Conservation (phyloP, 2,888 invertebrate genomes). For the Pyrochroa serraticornis region DNA sequence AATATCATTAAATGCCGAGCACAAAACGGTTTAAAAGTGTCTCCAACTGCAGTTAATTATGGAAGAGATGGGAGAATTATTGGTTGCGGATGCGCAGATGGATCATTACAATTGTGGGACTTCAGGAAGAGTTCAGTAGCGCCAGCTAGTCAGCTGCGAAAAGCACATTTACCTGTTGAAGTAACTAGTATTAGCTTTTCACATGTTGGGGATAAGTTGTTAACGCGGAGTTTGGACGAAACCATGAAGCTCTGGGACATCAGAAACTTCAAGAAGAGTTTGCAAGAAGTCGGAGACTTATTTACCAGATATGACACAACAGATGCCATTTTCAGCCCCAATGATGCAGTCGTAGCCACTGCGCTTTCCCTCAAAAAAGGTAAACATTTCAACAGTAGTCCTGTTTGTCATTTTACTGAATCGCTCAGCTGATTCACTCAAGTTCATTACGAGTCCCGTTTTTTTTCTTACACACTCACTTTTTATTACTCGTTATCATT, state of each 20-base stretch:
- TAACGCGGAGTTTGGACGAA: conserved; percentile 88
- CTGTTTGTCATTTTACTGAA: no score
- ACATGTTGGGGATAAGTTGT: conserved; percentile 79
- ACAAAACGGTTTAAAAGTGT: conserved; percentile 83
- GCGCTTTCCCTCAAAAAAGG: conserved; percentile 80
- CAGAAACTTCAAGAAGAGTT: conserved; percentile 77
- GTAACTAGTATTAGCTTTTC: conserved; percentile 87
- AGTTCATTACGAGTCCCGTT: no score
- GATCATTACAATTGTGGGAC: conserved; percentile 97
- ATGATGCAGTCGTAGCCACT: conserved; percentile 87
- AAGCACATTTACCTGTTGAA: conserved; percentile 82
- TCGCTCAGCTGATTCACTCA: no score
- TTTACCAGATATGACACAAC: conserved; percentile 86
- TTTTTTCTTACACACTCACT: no score
- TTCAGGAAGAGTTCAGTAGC: conserved; percentile 90
- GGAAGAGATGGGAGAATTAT: conserved; percentile 77
- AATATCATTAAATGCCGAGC: conserved; percentile 86
- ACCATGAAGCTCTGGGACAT: conserved; percentile 96
- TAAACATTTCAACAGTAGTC: no score
- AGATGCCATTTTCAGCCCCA: conserved; percentile 88
- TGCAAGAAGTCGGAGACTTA: conserved; percentile 72
- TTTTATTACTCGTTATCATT: no score
- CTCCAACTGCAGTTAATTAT: conserved; percentile 62
- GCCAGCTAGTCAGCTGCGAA: conserved; percentile 76
- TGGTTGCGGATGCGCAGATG: conserved; percentile 92